Conservation (phyloP, 2,888 invertebrate species). For the Rhingia rostrata region DNA sequence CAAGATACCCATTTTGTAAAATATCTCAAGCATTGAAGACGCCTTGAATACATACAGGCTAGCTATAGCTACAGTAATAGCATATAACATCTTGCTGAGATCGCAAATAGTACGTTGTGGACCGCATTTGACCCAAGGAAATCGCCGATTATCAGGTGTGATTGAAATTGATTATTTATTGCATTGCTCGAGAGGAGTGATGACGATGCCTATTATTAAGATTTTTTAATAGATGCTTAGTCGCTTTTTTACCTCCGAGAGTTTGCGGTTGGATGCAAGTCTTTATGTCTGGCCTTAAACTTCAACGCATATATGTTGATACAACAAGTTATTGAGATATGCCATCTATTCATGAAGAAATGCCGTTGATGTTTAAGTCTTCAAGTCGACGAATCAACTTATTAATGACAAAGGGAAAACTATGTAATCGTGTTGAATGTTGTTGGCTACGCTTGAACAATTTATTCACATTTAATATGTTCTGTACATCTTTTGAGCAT, state of each 20-base stretch:
- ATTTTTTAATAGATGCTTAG: neutral
- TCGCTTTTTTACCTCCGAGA: neutral
- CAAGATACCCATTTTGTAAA: neutral
- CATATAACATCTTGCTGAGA: neutral
- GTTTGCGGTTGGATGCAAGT: neutral
- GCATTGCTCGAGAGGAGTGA: neutral
- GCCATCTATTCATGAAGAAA: too few relatives aligned
- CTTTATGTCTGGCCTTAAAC: neutral
- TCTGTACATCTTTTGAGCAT: too few relatives aligned
- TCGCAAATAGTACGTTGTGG: neutral
- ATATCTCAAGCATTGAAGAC: neutral
- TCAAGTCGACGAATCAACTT: too few relatives aligned
- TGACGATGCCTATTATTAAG: neutral
- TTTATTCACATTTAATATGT: too few relatives aligned
- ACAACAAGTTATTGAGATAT: neutral
- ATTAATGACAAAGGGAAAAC: too few relatives aligned
- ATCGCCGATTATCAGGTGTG: constrained; percentile 2
- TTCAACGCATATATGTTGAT: neutral
- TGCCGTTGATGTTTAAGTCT: too few relatives aligned
- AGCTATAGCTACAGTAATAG: neutral
- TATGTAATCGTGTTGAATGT: too few relatives aligned
- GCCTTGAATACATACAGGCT: neutral
- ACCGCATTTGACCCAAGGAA: neutral
- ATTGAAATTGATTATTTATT: constrained; percentile 8
- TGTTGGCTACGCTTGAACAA: too few relatives aligned